phyloP scores from a whole-genome alignment of 2,888 invertebrate species.

The Cantharis rustica region DNA sequence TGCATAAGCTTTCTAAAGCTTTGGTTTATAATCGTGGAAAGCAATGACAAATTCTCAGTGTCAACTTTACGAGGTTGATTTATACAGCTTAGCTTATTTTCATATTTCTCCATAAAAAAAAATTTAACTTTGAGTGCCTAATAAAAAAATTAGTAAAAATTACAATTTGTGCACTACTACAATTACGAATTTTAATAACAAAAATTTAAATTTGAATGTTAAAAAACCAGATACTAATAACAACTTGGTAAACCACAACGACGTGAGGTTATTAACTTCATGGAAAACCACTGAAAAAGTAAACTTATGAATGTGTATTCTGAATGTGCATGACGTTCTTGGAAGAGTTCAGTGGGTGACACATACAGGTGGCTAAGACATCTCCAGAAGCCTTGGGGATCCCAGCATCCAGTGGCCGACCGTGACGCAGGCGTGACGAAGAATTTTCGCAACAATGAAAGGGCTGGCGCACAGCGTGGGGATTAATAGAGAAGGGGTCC shows the following conservation, averaged over 20 bases:
- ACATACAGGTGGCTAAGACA: constrained; percentile 36
- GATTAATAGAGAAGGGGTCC: constrained; percentile 48
- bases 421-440: constrained; percentile 67
- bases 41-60: not conserved
- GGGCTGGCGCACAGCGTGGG: constrained; percentile 59
- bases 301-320: not conserved
- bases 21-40: not conserved
- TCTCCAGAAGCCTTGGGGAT: constrained; percentile 48
- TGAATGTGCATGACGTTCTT: constrained; percentile 3
- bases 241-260: not conserved
- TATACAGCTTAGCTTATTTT: not conserved
- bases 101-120: not conserved
- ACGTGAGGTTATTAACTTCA: not conserved
- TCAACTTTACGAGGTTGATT: not conserved
- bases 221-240: not conserved
- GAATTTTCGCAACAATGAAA: constrained; percentile 55
- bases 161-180: not conserved
- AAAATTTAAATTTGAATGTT: not conserved
- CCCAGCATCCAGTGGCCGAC: constrained; percentile 51
- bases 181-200: not conserved
- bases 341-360: constrained; percentile 31
- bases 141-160: not conserved
- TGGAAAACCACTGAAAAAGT: not conserved
- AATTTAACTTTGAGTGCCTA: not conserved
- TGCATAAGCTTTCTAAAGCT: not conserved